These are phyloP conservation scores for Ochropleura leucogaster DNA, from an alignment of 2,888 invertebrate genomes.

Conservation along the genomic window DNA sequence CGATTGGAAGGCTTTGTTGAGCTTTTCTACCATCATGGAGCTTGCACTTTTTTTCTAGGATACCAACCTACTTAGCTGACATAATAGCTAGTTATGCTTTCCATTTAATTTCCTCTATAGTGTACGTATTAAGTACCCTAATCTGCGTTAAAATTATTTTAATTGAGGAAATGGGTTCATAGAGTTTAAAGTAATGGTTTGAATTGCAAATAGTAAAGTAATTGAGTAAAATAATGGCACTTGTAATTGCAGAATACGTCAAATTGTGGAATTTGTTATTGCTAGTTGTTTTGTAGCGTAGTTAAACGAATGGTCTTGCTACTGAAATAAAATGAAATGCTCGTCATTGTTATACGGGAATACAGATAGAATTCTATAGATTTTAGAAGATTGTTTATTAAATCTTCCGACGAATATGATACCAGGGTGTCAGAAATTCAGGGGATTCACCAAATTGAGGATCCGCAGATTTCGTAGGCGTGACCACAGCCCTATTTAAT, in stretches of 20 bases:
- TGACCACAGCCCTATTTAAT: not conserved
- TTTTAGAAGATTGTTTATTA: not conserved
- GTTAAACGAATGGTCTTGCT: not conserved
- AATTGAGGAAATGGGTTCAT: not conserved
- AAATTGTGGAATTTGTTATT: not conserved
- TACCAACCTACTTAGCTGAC: not conserved
- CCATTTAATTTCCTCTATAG: not conserved
- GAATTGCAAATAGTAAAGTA: not conserved
- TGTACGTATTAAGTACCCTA: too few relatives aligned
- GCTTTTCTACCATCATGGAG: slow-evolving; percentile 24
- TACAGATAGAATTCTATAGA: not conserved
- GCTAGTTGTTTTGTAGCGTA: not conserved
- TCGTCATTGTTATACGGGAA: not conserved
- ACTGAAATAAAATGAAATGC: not conserved
- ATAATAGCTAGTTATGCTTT: not conserved
- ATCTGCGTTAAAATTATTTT: not conserved
- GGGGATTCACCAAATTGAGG: not conserved
- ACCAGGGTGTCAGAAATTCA: not conserved
- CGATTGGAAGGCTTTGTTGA: slow-evolving; percentile 21
- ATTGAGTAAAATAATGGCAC: not conserved
- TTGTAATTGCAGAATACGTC: not conserved
- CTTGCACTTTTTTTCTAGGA: slow-evolving; percentile 21
- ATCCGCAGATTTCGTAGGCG: not conserved
- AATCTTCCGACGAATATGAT: not conserved
- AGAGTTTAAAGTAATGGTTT: not conserved